phyloP scores from a whole-genome alignment of 2,113 vertebrate species.

The Periophthalmodon schlosseri region DNA sequence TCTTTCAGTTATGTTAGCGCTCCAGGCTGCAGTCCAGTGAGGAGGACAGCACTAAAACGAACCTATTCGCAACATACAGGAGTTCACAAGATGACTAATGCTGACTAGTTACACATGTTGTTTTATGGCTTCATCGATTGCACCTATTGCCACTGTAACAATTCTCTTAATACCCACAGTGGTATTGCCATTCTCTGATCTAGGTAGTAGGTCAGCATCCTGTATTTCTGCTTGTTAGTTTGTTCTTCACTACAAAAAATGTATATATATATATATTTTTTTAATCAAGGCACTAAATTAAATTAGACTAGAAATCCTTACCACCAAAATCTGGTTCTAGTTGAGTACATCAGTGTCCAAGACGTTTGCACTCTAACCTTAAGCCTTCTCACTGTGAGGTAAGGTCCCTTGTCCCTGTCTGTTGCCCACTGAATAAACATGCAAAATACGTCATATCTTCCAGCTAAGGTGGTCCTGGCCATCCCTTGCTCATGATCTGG shows the following conservation, averaged over 20 bases:
- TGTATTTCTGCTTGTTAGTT: not conserved
- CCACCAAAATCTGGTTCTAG: too few relatives aligned
- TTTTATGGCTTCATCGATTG: not conserved
- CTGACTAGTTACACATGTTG: slow-evolving; percentile 5
- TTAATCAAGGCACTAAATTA: too few relatives aligned
- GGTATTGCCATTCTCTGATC: not conserved
- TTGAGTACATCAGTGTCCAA: too few relatives aligned
- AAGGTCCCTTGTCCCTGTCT: too few relatives aligned
- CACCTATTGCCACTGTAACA: not conserved
- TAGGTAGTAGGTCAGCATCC: not conserved
- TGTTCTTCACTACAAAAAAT: not conserved
- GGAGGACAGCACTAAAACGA: slow-evolving; percentile 20
- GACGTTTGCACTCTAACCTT: too few relatives aligned
- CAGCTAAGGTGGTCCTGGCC: too few relatives aligned
- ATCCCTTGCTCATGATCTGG: too few relatives aligned
- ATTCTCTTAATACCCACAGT: not conserved
- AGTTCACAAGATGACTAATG: slow-evolving; percentile 2
- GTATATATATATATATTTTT: too few relatives aligned
- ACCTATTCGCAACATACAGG: slow-evolving; percentile 1
- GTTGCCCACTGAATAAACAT: too few relatives aligned
- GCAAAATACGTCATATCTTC: too few relatives aligned
- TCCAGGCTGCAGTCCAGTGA: slow-evolving; percentile 25
- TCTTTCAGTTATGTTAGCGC: slow-evolving; percentile 18
- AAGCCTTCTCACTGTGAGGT: too few relatives aligned
- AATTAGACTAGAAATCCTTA: too few relatives aligned